A percentile compares a stretch with the other conserved stretches of the same genome.
phyloP scores from a whole-genome alignment of 2,797 vertebrate species.

The Lophotriccus pileatus region DNA sequence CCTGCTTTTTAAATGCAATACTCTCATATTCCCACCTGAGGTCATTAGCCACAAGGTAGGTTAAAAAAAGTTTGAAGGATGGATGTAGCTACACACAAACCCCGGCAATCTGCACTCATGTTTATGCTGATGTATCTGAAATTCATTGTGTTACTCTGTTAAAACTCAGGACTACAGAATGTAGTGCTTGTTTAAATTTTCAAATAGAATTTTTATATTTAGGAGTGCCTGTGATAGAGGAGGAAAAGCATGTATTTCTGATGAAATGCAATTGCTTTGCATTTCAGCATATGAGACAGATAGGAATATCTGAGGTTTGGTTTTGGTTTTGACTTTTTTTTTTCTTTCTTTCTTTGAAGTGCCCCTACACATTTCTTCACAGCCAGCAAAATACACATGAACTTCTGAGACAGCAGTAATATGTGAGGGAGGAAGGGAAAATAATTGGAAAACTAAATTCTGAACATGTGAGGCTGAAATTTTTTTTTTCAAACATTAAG shows the following conservation, averaged over 20 bases:
- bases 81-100: constrained; percentile 61
- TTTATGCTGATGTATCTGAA: constrained; percentile 75
- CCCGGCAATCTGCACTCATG: constrained; percentile 64
- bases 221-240: background rate
- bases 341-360: background rate
- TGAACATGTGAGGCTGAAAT: background rate
- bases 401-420: background rate
- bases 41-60: constrained; percentile 75
- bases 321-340: background rate
- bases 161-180: constrained; percentile 53
- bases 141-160: constrained; percentile 60
- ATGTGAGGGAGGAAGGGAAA: background rate
- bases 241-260: background rate
- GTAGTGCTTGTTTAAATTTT: constrained; percentile 54
- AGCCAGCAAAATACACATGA: constrained; percentile 4
- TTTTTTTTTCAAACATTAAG: background rate
- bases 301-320: background rate
- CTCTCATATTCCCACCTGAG: constrained; percentile 75
- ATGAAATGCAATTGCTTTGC: background rate
- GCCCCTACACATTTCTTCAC: constrained; percentile 13
- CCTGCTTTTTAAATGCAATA: constrained; percentile 43
- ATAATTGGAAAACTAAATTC: background rate
- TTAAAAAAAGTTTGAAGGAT: constrained; percentile 70
- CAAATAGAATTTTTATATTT: constrained; percentile 26
- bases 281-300: background rate